Conservation (phyloP, 2,797 vertebrate genomes). For the Hemibagrus guttatus region DNA sequence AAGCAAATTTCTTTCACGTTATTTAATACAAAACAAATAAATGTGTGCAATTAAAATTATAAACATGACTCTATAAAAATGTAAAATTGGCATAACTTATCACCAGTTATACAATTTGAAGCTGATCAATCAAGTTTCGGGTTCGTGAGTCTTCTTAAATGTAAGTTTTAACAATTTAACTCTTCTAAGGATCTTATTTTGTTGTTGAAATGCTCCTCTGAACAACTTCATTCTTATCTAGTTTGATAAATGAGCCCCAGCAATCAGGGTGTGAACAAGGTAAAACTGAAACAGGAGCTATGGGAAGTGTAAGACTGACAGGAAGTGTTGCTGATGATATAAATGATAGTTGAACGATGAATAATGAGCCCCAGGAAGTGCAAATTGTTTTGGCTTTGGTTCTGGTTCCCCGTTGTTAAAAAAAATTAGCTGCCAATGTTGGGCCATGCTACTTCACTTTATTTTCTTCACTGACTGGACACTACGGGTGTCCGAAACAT, state of each 20-base stretch:
- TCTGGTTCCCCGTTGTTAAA: not conserved
- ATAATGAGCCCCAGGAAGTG: not conserved
- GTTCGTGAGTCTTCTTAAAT: not conserved
- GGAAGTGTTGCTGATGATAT: not conserved
- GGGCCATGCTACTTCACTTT: not conserved
- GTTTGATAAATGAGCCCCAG: not conserved
- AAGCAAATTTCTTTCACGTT: no score
- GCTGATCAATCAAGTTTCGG: no score
- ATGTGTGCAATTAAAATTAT: no score
- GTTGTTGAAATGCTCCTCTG: not conserved
- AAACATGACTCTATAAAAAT: no score
- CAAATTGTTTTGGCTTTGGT: conserved; percentile 6
- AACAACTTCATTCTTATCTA: not conserved
- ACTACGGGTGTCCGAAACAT: not conserved
- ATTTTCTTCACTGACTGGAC: not conserved
- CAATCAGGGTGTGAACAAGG: not conserved
- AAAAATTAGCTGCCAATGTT: not conserved
- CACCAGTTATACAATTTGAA: not conserved
- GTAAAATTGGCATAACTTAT: not conserved
- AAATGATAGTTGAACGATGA: not conserved
- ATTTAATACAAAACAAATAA: no score
- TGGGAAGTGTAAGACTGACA: not conserved
- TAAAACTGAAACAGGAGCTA: not conserved
- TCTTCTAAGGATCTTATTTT: not conserved
- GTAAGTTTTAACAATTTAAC: not conserved